Evolutionary conservation across 2,113 vertebrate genomes (phyloP).

Genomic region (Ginglymostoma cirratum): DNA sequence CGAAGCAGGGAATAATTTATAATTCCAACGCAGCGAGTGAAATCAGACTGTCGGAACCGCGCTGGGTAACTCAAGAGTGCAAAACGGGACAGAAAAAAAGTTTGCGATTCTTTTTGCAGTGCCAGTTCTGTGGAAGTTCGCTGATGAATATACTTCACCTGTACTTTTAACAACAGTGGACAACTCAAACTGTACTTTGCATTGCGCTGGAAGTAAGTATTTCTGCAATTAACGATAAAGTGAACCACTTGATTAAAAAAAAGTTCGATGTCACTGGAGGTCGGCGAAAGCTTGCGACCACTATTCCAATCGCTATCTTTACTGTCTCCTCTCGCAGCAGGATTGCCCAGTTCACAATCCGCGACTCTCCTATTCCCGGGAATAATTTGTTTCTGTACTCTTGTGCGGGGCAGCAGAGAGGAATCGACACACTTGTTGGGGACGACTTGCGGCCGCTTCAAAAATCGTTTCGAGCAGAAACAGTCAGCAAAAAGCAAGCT

Average conservation of each 20-base stretch:
- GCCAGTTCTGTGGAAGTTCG: not conserved
- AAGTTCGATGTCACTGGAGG: not conserved
- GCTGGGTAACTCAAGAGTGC: not conserved
- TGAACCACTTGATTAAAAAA: not conserved
- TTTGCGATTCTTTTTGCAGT: constrained; percentile 26
- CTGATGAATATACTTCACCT: not conserved
- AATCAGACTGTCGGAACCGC: not conserved
- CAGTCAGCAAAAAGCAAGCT: not conserved
- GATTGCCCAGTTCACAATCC: not conserved
- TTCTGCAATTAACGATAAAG: constrained; percentile 8
- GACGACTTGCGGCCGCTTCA: not conserved
- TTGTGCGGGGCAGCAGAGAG: not conserved
- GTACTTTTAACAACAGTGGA: not conserved
- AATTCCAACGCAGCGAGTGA: not conserved
- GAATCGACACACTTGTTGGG: not conserved
- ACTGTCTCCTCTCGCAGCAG: not conserved
- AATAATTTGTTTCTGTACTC: not conserved
- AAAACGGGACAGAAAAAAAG: constrained; percentile 11
- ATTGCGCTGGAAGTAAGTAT: constrained; percentile 4
- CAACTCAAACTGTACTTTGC: not conserved
- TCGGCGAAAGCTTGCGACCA: not conserved
- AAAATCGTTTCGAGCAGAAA: not conserved
- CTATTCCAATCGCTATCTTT: not conserved
- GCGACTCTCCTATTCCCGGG: not conserved
- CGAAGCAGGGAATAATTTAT: not conserved